Evolutionary conservation across 2,888 invertebrate genomes (phyloP).

Genomic region (Agrochola lychnidis): DNA sequence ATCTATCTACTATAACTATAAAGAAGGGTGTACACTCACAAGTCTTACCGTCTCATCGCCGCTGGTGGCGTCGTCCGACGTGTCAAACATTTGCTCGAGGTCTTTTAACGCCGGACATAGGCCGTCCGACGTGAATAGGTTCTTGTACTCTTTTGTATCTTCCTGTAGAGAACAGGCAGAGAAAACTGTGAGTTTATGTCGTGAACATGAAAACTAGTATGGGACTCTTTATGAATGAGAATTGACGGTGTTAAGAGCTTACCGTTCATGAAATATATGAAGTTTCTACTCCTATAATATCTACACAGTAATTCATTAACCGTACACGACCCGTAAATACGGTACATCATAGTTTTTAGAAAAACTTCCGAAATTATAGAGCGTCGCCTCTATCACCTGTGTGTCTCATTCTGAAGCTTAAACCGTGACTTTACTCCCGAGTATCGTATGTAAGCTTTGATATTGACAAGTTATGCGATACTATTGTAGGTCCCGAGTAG

Average conservation of each 20-base stretch:
- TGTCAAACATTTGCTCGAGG: slow-evolving; percentile 98
- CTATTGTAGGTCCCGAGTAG: background rate
- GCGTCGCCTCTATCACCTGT: too few species aligned
- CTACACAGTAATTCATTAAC: too few species aligned
- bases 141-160: slow-evolving; percentile 91
- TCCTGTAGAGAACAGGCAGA: slow-evolving; percentile 77
- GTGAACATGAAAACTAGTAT: background rate
- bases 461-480: background rate
- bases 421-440: background rate
- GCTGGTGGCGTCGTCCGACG: slow-evolving; percentile 96
- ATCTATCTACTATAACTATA: slow-evolving; percentile 31
- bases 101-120: slow-evolving; percentile 97
- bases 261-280: slow-evolving; percentile 9
- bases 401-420: background rate
- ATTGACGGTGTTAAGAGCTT: slow-evolving; percentile 5
- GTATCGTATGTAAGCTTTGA: too few species aligned
- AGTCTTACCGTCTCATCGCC: slow-evolving; percentile 96
- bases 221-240: background rate
- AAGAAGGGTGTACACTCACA: slow-evolving; percentile 83
- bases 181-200: slow-evolving; percentile 1
- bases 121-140: slow-evolving; percentile 96
- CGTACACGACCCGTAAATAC: background rate
- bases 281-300: too few species aligned
- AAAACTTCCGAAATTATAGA: background rate
- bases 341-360: background rate